Base-by-base conservation (phyloP, 2,113 vertebrate species). In the Atherinomorus stipes region DNA sequence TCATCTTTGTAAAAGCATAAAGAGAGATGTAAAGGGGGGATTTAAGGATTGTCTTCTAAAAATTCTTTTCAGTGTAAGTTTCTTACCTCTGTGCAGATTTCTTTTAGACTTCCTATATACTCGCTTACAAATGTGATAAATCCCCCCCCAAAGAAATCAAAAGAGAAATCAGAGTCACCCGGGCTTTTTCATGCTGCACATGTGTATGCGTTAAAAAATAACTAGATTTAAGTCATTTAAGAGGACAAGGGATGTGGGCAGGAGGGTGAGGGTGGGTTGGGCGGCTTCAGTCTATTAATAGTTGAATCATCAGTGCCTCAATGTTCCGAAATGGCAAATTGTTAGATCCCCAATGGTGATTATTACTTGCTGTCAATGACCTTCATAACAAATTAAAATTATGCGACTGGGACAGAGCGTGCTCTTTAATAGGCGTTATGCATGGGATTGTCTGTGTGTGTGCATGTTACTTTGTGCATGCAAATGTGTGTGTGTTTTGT, bases 361-460 rank as follows among this genome's bases (percentile, higher is more conserved):
- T 84, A 93, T 93, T 94, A 91, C 89, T 94, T 93, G 92, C 92
- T 93, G 89, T 93, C 89, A 76, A 90, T 95, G 95, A 95, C 94
- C 93, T 96, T 96, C 95, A 91, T 92, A 64, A 93, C 81, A 93
- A 94, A 94, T 93, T 95, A 95, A 89, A 91, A 94, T 95, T 95
- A 95, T 93, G 91, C 88, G 93, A 93, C 93, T 92, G 93, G 93
- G 91, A 93, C 90, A 83, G 67, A 92, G 92, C 89, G 60, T 85
- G 89, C 88, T 92, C 90, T 90, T 93, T 93, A 93, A 93, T 92
- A 84, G 92, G 89, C 88, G 78, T 90, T 88, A 92, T 91, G 91
- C 88, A 87, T 89, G 90, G 86, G 84, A 85, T 79, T 79, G 82
- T 81, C 73, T 64, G 84, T 64, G 79, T 61, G 78, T 67, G 76